Base-by-base conservation (phyloP, 2,113 vertebrate genomes). In the Irena cyanogastra region DNA sequence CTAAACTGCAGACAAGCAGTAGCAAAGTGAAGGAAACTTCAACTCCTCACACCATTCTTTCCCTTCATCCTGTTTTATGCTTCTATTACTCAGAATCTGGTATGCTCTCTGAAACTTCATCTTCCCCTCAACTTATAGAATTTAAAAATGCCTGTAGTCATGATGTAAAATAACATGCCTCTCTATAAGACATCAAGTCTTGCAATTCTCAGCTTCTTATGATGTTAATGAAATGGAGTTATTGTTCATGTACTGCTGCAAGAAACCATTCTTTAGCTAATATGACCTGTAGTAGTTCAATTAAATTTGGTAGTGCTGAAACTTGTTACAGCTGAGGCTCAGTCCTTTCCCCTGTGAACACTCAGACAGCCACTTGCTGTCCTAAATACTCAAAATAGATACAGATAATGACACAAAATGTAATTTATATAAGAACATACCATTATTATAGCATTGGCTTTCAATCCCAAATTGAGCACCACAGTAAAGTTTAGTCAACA, bases 351-450 rank as follows among this genome's bases (percentile, higher is more conserved):
- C 27, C 19, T 37, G 27, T 39, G 50, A 90, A 63, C 33, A 53
- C 31, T 47, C 35, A 60, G 50, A 17, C 57, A 35, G n/a, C 13
- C 28, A 19, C 15, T 59, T 75, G 33, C 47, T 76, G 37, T 69
- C 71, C 61, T 64, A 30, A 77, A 20, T 72, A 52, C 52, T 63
- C 37, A 27, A 63, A 83, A 71, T 41, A 89, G 57, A 92, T 28
- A 49, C 52, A 94, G 50, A 76, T 59, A 89, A 92, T 59, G 35
- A 68, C 31, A 56, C 21, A 70, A 93, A 82, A 91, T 31, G 6
- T 24, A 53, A 41, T 81, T 94, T 50, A 31, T 23, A 7, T 31
- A 59, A 70, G 54, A 70, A 47, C 7, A 11, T 23, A 35, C 2
- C 39, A 14, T 39, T 80, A 16, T 68, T 41, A 44, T 9, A 35